Base-by-base conservation (phyloP, 1,140 invertebrate genomes). In the Batillaria attramentaria region DNA sequence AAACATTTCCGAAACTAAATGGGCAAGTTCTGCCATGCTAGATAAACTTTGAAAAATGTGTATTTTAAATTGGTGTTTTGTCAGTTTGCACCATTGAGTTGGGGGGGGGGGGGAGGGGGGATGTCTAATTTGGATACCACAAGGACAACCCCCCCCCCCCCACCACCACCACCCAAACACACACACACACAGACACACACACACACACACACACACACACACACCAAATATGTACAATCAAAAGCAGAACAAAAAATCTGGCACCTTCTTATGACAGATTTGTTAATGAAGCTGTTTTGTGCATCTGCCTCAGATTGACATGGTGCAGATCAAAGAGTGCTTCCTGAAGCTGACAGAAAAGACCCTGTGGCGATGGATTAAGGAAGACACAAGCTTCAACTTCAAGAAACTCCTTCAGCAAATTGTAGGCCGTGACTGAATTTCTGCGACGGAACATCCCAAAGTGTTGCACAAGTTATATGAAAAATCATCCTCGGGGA, bases 381-480 rank as follows among this genome's bases (percentile, higher is more conserved):
- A 97, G 95, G 94, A 94, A 85, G 96, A 97, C 91, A 97, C 95
- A 78, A 96, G 95, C 85, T 96, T 96, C 82, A 95, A 97, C 93
- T 97, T 97, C 93, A 97, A 95, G 93, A 95, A 94, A 92, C 93
- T 96, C 86, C 93, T 97, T 86, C 93, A 97, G 88, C 94, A 95
- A 84, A 92, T 97, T 88, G 93, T 97, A 39, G 87, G 87, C 8
- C 80, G 79, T 57, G 79, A 88, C 75, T 88, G n/a, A n/a, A n/a
- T n/a, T n/a, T n/a, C n/a, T 80, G 79, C n/a, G 50, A 54, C n/a
- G n/a, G n/a, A n/a, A n/a, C n/a, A n/a, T n/a, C n/a, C n/a, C n/a
- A n/a, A n/a, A n/a, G n/a, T n/a, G n/a, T n/a, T n/a, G n/a, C n/a
- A n/a, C n/a, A n/a, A n/a, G n/a, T n/a, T n/a, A n/a, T n/a, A n/a